phyloP scores from a whole-genome alignment of 53 echinoderm and acorn worm genomes.

The Luidia sarsii region DNA sequence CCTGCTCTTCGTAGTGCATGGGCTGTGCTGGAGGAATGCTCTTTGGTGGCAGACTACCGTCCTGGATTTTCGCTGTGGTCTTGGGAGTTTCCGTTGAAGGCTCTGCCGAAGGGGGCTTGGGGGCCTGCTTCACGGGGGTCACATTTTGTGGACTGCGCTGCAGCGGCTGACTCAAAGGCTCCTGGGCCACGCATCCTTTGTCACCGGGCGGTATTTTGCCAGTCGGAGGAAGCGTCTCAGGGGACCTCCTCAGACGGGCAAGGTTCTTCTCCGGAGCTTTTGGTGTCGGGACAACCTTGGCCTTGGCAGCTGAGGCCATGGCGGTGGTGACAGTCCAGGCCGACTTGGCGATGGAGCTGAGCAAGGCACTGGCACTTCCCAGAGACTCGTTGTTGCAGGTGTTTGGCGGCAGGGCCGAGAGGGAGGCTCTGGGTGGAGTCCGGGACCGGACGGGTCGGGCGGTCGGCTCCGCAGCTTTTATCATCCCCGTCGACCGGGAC shows the following conservation, averaged over 20 bases:
- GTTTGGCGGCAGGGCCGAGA: conserved; percentile 31
- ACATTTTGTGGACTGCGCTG: neutral
- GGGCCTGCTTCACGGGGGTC: neutral
- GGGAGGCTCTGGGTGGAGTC: conserved; percentile 43
- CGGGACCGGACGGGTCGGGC: conserved; percentile 32
- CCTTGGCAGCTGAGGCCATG: conserved; percentile 46
- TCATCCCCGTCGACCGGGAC: conserved; percentile 44
- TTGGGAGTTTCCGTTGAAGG: neutral
- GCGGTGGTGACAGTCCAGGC: conserved; percentile 70
- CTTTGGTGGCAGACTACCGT: conserved; percentile 9
- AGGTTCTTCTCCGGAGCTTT: conserved; percentile 31
- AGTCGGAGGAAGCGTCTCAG: conserved; percentile 43
- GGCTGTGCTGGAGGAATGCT: neutral
- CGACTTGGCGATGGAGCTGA: conserved; percentile 91
- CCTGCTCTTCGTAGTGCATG: neutral
- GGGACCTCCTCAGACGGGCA: conserved; percentile 44
- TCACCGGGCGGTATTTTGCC: conserved; percentile 53
- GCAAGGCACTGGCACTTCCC: conserved; percentile 90
- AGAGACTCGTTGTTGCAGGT: conserved; percentile 45
- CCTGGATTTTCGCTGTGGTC: neutral
- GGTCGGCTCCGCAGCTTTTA: conserved; percentile 37
- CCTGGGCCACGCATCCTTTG: conserved; percentile 15
- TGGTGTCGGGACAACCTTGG: conserved; percentile 40
- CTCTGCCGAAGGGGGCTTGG: conserved; percentile 11
- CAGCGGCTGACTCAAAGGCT: neutral